phyloP scores from a whole-genome alignment of 1,140 invertebrate genomes.

The Cydia splendana region DNA sequence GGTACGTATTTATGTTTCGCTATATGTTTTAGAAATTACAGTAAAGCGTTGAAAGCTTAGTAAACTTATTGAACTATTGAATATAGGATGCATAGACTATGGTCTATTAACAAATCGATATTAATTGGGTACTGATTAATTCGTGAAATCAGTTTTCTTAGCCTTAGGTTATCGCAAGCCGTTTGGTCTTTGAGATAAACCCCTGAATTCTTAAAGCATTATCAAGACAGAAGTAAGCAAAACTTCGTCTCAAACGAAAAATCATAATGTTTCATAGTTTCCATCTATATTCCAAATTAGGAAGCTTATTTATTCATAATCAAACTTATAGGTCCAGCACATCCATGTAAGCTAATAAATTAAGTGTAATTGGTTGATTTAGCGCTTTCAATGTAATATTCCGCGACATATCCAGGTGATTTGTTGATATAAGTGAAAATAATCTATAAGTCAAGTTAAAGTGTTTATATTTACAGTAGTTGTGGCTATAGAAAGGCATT shows the following conservation, averaged over 20 bases:
- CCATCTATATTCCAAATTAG: neutral
- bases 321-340: neutral
- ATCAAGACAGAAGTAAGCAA: neutral
- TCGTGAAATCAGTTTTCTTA: neutral
- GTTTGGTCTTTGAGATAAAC: slow-evolving; percentile 14
- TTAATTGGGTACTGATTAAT: neutral
- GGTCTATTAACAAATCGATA: neutral
- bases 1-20: slow-evolving; percentile 72
- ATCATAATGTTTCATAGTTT: neutral
- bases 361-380: too few species aligned
- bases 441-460: too few species aligned
- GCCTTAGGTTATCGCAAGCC: slow-evolving; percentile 27
- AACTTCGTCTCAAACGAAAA: neutral
- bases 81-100: neutral
- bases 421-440: too few species aligned
- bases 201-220: slow-evolving; percentile 1
- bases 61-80: neutral
- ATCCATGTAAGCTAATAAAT: too few species aligned
- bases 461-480: too few species aligned
- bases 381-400: too few species aligned
- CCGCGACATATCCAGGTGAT: too few species aligned
- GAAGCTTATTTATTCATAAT: neutral
- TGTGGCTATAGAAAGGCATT: too few species aligned
- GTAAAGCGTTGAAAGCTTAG: slow-evolving; percentile 17
- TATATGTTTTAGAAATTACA: slow-evolving; percentile 38